phyloP scores from a whole-genome alignment of 2,113 vertebrate species.

The Eptesicus fuscus region DNA sequence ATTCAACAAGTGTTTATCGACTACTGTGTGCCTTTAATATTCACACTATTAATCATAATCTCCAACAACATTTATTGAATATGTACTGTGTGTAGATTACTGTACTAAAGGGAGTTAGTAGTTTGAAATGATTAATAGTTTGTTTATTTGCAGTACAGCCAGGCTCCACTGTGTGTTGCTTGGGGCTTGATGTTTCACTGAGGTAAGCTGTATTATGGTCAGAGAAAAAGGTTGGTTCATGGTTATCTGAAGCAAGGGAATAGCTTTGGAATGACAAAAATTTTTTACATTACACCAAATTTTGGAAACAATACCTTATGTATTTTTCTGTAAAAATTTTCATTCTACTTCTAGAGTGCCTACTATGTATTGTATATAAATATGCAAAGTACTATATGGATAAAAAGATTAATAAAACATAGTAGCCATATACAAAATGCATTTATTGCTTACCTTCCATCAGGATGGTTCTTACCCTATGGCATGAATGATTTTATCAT shows the following conservation, averaged over 20 bases:
- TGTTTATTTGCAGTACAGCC: background rate
- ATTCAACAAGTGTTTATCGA: slow-evolving; percentile 41
- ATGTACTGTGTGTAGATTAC: background rate
- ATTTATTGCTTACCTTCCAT: background rate
- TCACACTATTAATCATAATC: slow-evolving; percentile 31
- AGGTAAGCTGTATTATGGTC: background rate
- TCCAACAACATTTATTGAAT: slow-evolving; percentile 1
- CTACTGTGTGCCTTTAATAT: background rate
- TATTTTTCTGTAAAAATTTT: background rate
- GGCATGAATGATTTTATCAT: background rate
- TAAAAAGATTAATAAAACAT: background rate
- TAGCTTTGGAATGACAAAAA: background rate
- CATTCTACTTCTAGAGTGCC: background rate
- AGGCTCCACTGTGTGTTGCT: background rate
- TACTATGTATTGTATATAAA: background rate
- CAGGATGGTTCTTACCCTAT: background rate
- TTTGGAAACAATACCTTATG: background rate
- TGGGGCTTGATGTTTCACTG: background rate
- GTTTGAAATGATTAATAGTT: slow-evolving; percentile 36
- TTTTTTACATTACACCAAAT: background rate
- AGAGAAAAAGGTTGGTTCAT: slow-evolving; percentile 12
- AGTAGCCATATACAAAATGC: background rate
- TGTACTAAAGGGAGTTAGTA: slow-evolving; percentile 7
- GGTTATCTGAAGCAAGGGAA: background rate
- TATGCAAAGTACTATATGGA: background rate